These are phyloP conservation scores for Dryas iulia DNA, from an alignment of 1,140 invertebrate genomes.

Conservation along the genomic window DNA sequence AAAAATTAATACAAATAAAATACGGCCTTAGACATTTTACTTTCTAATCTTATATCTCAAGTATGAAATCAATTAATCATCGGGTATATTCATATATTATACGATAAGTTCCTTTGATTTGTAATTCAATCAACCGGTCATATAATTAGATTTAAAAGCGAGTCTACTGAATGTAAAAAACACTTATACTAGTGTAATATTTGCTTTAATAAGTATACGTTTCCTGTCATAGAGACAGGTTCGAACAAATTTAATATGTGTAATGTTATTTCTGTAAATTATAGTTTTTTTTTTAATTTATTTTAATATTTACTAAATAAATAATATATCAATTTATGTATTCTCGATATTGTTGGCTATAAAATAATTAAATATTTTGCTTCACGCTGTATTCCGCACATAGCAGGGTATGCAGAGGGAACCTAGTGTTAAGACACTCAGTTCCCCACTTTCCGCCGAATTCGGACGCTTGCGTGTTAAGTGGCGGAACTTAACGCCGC, in stretches of 20 bases:
- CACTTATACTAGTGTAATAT: conserved; percentile 24
- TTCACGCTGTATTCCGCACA: no score
- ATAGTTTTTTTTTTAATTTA: neutral
- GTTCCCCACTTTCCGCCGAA: no score
- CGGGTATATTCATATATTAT: conserved; percentile 16
- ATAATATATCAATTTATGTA: no score
- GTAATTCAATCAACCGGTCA: conserved; percentile 31
- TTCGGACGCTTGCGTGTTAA: no score
- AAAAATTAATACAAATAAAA: neutral
- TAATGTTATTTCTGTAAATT: neutral
- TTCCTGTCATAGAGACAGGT: neutral
- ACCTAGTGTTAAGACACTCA: no score
- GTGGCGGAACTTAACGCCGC: no score
- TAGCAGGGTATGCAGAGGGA: no score
- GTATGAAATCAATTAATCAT: conserved; percentile 21
- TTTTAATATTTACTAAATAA: neutral
- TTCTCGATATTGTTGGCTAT: no score
- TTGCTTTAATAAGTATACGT: conserved; percentile 8
- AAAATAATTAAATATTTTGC: no score
- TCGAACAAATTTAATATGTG: neutral
- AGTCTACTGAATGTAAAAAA: conserved; percentile 17
- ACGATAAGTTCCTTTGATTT: conserved; percentile 19
- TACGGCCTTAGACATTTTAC: neutral
- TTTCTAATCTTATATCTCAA: conserved; percentile 9
- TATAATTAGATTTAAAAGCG: conserved; percentile 22